Conservation (phyloP, 2,888 invertebrate genomes). For the Callimorpha dominula region DNA sequence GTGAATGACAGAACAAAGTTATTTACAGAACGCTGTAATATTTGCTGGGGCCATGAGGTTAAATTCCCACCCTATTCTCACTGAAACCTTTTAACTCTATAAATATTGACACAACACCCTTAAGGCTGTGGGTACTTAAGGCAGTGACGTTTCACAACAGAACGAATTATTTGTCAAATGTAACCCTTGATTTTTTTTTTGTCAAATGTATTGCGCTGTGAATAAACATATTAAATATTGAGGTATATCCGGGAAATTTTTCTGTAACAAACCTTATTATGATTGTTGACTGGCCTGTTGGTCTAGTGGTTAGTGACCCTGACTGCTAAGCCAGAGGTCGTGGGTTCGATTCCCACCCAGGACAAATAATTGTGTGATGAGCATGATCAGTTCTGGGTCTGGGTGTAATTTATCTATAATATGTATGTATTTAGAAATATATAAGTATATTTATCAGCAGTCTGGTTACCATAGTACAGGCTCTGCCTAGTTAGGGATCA, state of each 20-base stretch:
- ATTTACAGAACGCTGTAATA: slow-evolving; percentile 18
- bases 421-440: too few species aligned
- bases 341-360: too few species aligned
- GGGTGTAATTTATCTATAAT: too few species aligned
- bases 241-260: background rate
- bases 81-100: slow-evolving; percentile 35
- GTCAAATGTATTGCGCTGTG: background rate
- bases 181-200: background rate
- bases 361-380: too few species aligned
- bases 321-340: too few species aligned
- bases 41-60: background rate
- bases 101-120: slow-evolving; percentile 45
- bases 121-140: background rate
- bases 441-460: too few species aligned
- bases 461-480: too few species aligned
- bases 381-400: too few species aligned
- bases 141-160: background rate
- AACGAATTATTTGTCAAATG: background rate
- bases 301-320: too few species aligned
- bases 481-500: too few species aligned
- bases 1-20: slow-evolving; percentile 6
- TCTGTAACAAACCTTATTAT: background rate
- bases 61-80: slow-evolving; percentile 36
- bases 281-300: too few species aligned
- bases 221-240: background rate